Evolutionary conservation across 92 coral and sea anemone genomes (phyloP).

Genomic region (Hydrozoanthus gracilis): DNA sequence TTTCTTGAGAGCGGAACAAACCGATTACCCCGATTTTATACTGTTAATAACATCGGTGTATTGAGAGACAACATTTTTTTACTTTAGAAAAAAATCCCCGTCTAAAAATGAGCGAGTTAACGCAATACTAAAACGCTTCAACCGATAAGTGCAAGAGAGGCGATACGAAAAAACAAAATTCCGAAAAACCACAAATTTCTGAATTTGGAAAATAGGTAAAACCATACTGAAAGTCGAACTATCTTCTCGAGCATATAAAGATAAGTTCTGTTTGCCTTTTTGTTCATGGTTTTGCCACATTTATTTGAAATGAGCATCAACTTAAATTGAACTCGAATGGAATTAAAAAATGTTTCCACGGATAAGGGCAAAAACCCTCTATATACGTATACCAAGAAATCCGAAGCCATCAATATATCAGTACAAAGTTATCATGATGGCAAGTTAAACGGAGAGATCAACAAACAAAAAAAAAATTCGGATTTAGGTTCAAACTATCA

Average conservation of each 20-base stretch:
- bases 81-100: background rate
- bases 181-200: background rate
- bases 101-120: background rate
- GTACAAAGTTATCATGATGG: background rate
- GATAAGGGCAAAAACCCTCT: background rate
- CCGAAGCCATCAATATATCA: background rate
- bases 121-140: background rate
- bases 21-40: background rate
- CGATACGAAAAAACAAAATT: background rate
- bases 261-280: background rate
- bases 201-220: background rate
- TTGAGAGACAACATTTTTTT: background rate
- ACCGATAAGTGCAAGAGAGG: background rate
- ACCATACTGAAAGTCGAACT: background rate
- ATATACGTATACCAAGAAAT: background rate
- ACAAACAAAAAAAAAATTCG: background rate
- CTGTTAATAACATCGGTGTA: background rate
- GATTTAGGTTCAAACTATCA: background rate
- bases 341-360: background rate
- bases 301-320: slow-evolving; percentile 26
- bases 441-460: background rate
- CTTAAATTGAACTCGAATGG: background rate
- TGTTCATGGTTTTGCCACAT: background rate
- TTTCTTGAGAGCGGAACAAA: background rate
- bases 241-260: background rate